These are phyloP conservation scores for Xylocopa sonorina DNA, from an alignment of 1,140 invertebrate genomes.

Conservation along the genomic window DNA sequence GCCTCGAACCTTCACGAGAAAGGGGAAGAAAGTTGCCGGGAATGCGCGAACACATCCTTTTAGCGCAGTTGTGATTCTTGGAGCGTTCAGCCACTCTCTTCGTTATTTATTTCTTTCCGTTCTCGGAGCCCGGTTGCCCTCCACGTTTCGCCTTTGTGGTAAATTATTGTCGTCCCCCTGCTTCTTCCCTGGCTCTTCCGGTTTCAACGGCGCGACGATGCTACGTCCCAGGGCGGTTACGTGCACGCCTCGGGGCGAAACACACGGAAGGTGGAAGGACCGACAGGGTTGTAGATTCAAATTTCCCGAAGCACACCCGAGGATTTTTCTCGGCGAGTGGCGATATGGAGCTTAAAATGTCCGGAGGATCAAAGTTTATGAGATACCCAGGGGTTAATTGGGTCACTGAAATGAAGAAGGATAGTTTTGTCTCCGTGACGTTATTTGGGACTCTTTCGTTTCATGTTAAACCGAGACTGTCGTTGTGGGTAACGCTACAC, in stretches of 20 bases:
- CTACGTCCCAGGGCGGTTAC: background rate
- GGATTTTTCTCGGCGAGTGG: background rate
- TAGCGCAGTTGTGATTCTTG: slow-evolving; percentile 37
- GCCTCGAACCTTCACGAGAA: background rate
- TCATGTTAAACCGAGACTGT: background rate
- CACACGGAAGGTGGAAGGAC: too few relatives aligned
- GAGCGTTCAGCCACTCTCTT: slow-evolving; percentile 43
- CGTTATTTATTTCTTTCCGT: slow-evolving; percentile 54
- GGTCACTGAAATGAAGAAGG: background rate
- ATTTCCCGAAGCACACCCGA: background rate
- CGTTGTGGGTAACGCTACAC: too few relatives aligned
- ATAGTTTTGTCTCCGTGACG: background rate
- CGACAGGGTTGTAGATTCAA: slow-evolving; percentile 14
- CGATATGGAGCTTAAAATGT: background rate
- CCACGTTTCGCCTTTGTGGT: slow-evolving; percentile 48
- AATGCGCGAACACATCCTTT: slow-evolving; percentile 46
- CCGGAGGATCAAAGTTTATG: background rate
- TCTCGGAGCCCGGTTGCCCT: slow-evolving; percentile 10
- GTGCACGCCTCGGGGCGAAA: slow-evolving; percentile 7
- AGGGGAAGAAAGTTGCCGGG: background rate
- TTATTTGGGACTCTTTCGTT: background rate
- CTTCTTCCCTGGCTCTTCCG: slow-evolving; percentile 37
- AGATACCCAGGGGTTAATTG: background rate
- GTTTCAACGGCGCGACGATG: slow-evolving; percentile 4
- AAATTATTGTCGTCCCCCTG: slow-evolving; percentile 38